Percentiles rank a stretch among this genome's conserved stretches.
Conservation (phyloP, 2,113 vertebrate genomes). For the Todiramphus chloris region DNA sequence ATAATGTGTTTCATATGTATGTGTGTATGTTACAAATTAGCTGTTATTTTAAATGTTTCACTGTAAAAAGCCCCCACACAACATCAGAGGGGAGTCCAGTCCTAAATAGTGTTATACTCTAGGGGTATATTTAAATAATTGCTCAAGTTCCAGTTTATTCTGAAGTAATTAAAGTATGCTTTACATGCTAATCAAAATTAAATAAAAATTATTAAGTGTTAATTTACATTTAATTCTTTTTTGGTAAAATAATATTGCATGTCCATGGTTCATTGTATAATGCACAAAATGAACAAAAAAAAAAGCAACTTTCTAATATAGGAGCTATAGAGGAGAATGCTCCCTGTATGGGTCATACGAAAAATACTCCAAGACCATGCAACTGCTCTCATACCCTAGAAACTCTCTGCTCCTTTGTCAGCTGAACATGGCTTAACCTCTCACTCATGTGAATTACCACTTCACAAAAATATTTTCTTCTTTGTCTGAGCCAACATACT, state of each 20-base stretch:
- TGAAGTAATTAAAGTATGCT: constrained; percentile 17
- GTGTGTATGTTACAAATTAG: constrained; percentile 56
- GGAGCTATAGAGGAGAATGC: not conserved
- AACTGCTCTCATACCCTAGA: not conserved
- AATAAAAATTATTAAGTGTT: constrained; percentile 11
- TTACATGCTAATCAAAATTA: constrained; percentile 25
- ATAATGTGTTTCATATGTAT: constrained; percentile 41
- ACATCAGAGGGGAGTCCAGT: constrained; percentile 9
- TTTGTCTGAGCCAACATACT: not conserved
- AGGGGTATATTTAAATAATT: constrained; percentile 44
- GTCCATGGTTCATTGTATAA: not conserved
- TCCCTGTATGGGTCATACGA: not conserved
- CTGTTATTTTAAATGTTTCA: constrained; percentile 46
- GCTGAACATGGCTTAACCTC: not conserved
- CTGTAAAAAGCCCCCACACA: not conserved
- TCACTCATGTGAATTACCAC: not conserved
- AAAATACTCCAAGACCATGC: not conserved
- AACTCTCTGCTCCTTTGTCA: not conserved
- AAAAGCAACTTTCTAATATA: not conserved
- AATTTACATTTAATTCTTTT: constrained; percentile 15
- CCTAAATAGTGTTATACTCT: constrained; percentile 23
- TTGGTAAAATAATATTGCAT: not conserved
- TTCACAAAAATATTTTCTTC: not conserved
- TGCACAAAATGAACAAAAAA: not conserved
- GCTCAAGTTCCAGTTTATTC: constrained; percentile 29